Percentiles rank a stretch among this genome's conserved stretches.
Evolutionary conservation across 2,888 invertebrate species (phyloP).

Genomic region (Rugalucina vietnamica): DNA sequence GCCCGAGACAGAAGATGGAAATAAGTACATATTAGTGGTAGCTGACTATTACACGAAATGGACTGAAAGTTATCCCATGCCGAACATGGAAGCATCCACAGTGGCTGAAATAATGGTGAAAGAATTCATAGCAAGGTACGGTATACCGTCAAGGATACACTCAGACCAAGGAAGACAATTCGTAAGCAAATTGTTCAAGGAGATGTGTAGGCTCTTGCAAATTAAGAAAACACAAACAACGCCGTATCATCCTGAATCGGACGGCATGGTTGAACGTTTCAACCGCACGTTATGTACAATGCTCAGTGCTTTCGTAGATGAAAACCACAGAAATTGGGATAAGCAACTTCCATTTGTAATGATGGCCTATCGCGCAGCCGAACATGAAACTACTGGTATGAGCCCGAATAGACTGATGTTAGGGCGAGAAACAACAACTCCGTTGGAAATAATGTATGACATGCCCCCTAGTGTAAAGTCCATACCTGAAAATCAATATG

Average conservation of each 20-base stretch:
- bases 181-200: neutral
- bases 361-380: neutral
- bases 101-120: neutral
- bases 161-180: neutral
- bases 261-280: too few relatives aligned
- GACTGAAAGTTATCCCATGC: neutral
- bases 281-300: neutral
- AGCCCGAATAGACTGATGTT: neutral
- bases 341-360: too few relatives aligned
- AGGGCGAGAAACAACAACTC: neutral
- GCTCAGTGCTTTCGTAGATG: neutral
- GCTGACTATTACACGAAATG: constrained; percentile 1
- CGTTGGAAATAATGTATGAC: neutral
- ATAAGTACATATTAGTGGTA: constrained; percentile 1
- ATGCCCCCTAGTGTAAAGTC: too few relatives aligned
- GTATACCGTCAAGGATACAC: neutral
- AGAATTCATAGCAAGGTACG: neutral
- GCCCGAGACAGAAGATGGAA: constrained; percentile 2
- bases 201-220: neutral
- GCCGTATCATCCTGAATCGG: neutral
- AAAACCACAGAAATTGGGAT: neutral
- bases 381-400: neutral
- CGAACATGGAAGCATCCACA: neutral
- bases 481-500: too few relatives aligned
- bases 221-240: neutral